These are phyloP conservation scores for Dasyprocta punctata DNA, from an alignment of 2,113 vertebrate genomes.

Conservation along the genomic window DNA sequence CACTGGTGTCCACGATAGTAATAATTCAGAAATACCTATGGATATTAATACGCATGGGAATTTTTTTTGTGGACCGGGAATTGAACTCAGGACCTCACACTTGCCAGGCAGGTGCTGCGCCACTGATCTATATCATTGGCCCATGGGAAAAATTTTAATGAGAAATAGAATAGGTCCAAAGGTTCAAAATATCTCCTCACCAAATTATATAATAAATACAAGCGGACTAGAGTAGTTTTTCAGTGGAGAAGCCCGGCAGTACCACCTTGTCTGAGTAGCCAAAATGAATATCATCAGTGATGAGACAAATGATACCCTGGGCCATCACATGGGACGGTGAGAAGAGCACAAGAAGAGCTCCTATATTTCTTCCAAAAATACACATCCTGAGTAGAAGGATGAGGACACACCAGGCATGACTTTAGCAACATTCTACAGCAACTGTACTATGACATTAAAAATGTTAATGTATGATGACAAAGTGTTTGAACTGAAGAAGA, in stretches of 20 bases:
- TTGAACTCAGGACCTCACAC: no score
- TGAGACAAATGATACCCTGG: fast-evolving
- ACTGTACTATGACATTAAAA: not conserved
- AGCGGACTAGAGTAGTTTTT: not conserved
- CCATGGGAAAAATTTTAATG: not conserved
- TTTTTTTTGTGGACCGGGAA: no score
- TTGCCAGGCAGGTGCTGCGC: no score
- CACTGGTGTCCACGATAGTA: not conserved
- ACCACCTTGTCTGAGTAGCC: not conserved
- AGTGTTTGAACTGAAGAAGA: not conserved
- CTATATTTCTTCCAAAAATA: not conserved
- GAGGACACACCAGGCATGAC: not conserved
- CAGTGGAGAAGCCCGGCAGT: not conserved
- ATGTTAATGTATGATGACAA: not conserved
- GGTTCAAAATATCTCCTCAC: not conserved
- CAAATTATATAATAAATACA: not conserved
- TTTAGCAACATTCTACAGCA: not conserved
- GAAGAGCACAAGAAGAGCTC: not conserved
- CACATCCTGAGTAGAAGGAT: not conserved
- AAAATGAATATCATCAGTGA: not conserved
- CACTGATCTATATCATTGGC: no score
- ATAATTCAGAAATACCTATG: not conserved
- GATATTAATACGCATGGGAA: not conserved
- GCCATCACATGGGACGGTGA: not conserved
- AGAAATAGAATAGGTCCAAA: not conserved